phyloP scores from a whole-genome alignment of 2,797 vertebrate species.

The Dipus sagitta region DNA sequence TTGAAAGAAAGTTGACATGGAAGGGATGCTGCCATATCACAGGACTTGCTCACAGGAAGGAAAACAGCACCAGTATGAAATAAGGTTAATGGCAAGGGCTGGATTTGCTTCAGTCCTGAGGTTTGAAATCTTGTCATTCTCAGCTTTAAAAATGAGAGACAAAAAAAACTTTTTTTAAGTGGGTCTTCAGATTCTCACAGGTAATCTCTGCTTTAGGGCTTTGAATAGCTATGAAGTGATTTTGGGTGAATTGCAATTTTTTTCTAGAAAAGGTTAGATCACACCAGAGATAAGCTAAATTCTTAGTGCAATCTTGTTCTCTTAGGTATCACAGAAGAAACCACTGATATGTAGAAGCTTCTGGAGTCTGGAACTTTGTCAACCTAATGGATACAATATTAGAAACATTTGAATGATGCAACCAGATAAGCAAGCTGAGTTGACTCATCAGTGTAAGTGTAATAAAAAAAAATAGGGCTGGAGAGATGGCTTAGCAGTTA shows the following conservation, averaged over 20 bases:
- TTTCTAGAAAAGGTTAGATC: neutral
- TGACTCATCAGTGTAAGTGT: neutral
- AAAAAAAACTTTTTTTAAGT: neutral
- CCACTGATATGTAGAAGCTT: neutral
- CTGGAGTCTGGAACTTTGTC: slow-evolving; percentile 23
- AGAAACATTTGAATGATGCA: neutral
- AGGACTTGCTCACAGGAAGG: slow-evolving; percentile 1
- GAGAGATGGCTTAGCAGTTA: no score
- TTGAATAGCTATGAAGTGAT: slow-evolving; percentile 10
- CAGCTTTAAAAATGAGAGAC: slow-evolving; percentile 1
- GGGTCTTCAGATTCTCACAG: neutral
- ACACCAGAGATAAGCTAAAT: slow-evolving; percentile 40
- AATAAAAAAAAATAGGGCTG: neutral
- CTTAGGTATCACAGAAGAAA: neutral
- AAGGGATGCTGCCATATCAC: neutral
- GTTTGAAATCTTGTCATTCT: slow-evolving; percentile 54
- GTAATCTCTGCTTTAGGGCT: neutral
- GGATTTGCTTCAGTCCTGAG: neutral
- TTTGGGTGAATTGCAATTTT: neutral
- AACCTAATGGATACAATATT: neutral
- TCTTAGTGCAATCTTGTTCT: neutral
- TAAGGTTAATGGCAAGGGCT: neutral
- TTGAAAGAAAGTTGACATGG: slow-evolving; percentile 13
- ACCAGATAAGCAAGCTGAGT: neutral
- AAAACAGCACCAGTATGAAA: slow-evolving; percentile 8